Percentiles rank a stretch among this genome's conserved stretches.
These are phyloP conservation scores for Iguana delicatissima DNA, from an alignment of 2,797 vertebrate species.

Conservation along the genomic window DNA sequence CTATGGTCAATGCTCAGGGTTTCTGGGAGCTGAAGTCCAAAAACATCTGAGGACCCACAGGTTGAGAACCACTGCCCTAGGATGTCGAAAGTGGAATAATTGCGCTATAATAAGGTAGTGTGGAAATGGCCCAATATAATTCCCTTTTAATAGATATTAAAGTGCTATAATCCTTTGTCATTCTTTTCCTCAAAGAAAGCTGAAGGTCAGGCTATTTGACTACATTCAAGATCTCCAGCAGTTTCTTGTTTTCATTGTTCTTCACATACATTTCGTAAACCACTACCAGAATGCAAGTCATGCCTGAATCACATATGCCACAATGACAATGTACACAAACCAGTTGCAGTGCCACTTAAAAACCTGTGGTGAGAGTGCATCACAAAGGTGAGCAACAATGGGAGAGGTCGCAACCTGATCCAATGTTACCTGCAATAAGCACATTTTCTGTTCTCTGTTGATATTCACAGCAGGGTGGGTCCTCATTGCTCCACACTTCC, in stretches of 20 bases:
- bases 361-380: neutral
- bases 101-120: no score
- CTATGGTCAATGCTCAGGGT: no score
- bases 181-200: neutral
- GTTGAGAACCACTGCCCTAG: no score
- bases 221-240: neutral
- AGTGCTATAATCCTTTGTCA: neutral
- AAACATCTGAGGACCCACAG: no score
- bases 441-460: neutral
- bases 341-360: neutral
- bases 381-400: conserved; percentile 13
- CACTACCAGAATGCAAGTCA: neutral
- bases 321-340: neutral
- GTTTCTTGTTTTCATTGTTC: neutral
- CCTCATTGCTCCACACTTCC: neutral
- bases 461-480: neutral
- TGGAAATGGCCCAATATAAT: neutral
- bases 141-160: neutral
- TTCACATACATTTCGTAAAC: neutral
- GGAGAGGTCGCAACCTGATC: neutral
- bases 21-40: no score
- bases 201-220: neutral
- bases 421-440: neutral
- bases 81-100: no score
- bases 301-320: neutral